Conservation (phyloP, 2,888 invertebrate genomes). For the Limnephilus marmoratus region DNA sequence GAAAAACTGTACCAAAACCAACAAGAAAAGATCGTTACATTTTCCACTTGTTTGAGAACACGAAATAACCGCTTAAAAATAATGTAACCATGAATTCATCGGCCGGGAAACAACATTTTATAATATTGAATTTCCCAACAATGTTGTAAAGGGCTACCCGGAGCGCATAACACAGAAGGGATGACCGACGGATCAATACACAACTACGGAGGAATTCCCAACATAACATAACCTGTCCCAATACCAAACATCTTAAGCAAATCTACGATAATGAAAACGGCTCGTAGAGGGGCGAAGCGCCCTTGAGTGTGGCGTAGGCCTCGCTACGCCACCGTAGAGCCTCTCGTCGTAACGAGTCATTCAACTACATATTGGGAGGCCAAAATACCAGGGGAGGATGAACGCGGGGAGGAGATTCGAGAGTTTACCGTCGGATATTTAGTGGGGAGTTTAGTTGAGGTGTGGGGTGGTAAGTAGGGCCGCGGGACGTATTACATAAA, state of each 20-base stretch:
- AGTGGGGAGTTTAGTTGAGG: not conserved
- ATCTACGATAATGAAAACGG: conserved; percentile 49
- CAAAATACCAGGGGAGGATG: conserved; percentile 49
- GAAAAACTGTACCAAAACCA: not conserved
- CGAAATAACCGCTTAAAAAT: not conserved
- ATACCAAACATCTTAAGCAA: conserved; percentile 42
- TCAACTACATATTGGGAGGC: conserved; percentile 44
- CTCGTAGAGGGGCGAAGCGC: conserved; percentile 26
- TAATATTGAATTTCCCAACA: conserved; percentile 25
- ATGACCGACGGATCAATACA: conserved; percentile 36
- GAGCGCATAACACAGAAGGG: not conserved
- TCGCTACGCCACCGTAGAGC: conserved; percentile 19
- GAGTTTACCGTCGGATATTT: not conserved
- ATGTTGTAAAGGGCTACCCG: conserved; percentile 26
- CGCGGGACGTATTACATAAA: conserved; percentile 33
- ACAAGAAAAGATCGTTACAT: not conserved
- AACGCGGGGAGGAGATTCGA: not conserved
- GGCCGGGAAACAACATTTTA: conserved; percentile 7
- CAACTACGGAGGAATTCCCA: not conserved
- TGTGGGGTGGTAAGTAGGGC: conserved; percentile 11
- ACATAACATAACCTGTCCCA: conserved; percentile 41
- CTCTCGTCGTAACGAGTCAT: conserved; percentile 33
- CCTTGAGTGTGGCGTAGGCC: conserved; percentile 43
- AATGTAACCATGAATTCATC: not conserved
- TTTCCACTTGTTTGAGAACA: not conserved